phyloP scores from a whole-genome alignment of 2,797 vertebrate species.

The Silurus aristotelis region DNA sequence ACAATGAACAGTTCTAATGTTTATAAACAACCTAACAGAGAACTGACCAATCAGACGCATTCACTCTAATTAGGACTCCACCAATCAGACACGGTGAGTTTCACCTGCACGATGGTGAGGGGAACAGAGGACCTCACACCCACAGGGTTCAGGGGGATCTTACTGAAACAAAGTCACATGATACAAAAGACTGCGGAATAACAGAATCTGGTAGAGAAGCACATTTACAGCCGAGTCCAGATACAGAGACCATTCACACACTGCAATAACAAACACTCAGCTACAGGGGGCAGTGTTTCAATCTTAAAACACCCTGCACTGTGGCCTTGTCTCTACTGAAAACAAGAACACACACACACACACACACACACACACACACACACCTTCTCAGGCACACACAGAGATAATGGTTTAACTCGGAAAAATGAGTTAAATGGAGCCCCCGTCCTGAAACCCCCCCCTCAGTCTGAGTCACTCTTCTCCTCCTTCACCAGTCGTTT shows the following conservation, averaged over 20 bases:
- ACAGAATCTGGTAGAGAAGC: neutral
- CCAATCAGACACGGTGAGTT: neutral
- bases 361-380: neutral
- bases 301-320: neutral
- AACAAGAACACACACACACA: neutral
- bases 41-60: neutral
- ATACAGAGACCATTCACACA: neutral
- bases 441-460: neutral
- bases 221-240: too few relatives aligned
- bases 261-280: too few relatives aligned
- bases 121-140: neutral
- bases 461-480: conserved; percentile 68
- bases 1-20: neutral
- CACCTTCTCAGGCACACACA: neutral
- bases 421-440: neutral
- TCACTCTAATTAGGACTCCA: neutral
- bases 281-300: neutral
- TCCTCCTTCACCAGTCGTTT: conserved; percentile 69
- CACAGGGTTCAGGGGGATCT: neutral
- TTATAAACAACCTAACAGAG: neutral
- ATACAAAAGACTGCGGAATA: neutral
- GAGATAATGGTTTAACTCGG: neutral
- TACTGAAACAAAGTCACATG: neutral
- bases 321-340: neutral
- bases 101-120: too few relatives aligned